Evolutionary conservation across 2,113 vertebrate species (phyloP).

Genomic region (Hipposideros armiger): DNA sequence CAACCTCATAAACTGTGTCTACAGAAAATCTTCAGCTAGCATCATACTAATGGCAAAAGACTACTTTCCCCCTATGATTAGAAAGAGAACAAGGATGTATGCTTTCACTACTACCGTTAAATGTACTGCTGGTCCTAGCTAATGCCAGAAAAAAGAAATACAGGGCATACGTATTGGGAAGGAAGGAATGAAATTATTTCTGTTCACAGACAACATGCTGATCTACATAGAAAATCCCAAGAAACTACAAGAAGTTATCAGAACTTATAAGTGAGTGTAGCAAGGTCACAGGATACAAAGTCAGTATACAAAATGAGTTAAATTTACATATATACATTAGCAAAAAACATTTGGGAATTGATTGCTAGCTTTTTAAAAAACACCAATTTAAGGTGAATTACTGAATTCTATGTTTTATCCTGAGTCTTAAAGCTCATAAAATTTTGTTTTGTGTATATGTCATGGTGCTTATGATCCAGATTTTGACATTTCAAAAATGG

Average conservation of each 20-base stretch:
- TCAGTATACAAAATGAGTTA: too few species aligned
- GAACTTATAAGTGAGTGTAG: too few species aligned
- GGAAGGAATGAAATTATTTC: background rate
- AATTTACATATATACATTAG: too few species aligned
- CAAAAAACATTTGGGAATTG: too few species aligned
- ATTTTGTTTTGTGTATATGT: background rate
- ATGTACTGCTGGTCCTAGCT: background rate
- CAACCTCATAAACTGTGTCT: background rate
- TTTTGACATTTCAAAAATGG: constrained; percentile 35
- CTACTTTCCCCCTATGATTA: background rate
- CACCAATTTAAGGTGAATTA: background rate
- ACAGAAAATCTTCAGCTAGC: background rate
- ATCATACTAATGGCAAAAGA: background rate
- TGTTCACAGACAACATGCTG: too few species aligned
- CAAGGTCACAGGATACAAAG: too few species aligned
- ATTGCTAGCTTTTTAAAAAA: background rate
- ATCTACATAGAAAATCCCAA: too few species aligned
- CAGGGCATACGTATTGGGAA: background rate
- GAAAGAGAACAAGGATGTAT: background rate
- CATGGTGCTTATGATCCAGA: background rate
- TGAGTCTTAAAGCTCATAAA: background rate
- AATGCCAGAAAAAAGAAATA: background rate
- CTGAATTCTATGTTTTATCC: background rate
- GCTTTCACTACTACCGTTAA: background rate
- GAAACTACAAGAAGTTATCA: too few species aligned